Evolutionary conservation across 2,113 vertebrate genomes (phyloP), one percentile per base, ranked within the genome.

Genomic region (Oophaga pumilio): DNA sequence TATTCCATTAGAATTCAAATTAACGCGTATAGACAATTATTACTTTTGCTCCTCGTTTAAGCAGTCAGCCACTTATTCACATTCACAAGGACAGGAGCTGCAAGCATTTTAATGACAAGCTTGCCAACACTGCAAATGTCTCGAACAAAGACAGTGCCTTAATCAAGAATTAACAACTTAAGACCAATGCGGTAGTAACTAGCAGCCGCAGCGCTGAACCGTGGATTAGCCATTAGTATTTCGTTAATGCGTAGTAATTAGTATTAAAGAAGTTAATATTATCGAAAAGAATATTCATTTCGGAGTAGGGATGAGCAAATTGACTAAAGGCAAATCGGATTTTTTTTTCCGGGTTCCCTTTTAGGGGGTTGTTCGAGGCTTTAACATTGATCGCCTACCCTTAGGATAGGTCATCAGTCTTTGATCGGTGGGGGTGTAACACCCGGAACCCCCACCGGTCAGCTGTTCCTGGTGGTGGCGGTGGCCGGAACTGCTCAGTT

Each of bases 1-100:
- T 73, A 83, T 83, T 69, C 81, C 81, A 68, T 83, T 68, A 24
- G 81, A 83, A 83, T 83, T 15, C n/a, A 68, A 69, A 83, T 83
- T 50, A 83, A 64, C 10, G 64, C 28, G 62, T 43, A 64, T 59
- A 84, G 68, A 84, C 68, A 50, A 84, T 84, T 84, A 73, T 59
- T 74, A 73, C 82, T 57, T 84, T 73, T 13, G 82, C 52, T 73
- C 52, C 82, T 74, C 66, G 59, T 84, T 84, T 57, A 57, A 59
- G 68, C 68, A 84, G 52, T 84, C 82, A 84, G 59, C 68, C 68
- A 73, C 82, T 84, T 74, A 74, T 20, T 52, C 68, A 53, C 24
- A 71, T 57, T 84, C 82, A 56, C 82, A 74, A 84, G 68, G 82
- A 74, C 82, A 26, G 57, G 68, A 73, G 82, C 82, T n/a, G 82